Evolutionary conservation across 2,113 vertebrate species (phyloP).

Genomic region (Telmatochromis brichardi): DNA sequence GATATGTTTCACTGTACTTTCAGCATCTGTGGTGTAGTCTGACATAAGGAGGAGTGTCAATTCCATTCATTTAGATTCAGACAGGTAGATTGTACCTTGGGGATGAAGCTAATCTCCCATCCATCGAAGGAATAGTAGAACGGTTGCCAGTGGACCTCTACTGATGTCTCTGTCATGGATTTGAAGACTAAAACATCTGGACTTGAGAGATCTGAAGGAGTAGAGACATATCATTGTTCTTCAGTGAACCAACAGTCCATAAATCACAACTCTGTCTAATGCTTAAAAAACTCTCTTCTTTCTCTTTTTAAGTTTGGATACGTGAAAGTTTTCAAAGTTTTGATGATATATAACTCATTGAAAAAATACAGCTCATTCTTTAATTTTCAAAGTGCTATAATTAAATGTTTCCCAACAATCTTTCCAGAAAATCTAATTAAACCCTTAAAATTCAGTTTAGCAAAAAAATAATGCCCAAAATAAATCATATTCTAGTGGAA

Average conservation of each 20-base stretch:
- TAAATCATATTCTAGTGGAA: constrained; percentile 16
- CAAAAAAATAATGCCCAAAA: not conserved
- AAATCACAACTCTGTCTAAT: constrained; percentile 38
- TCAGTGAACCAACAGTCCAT: constrained; percentile 32
- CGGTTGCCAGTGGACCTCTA: constrained; percentile 93
- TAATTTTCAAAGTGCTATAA: not conserved
- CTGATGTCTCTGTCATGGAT: constrained; percentile 91
- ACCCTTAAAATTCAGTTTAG: constrained; percentile 11
- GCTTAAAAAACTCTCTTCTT: not conserved
- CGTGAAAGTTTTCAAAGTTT: not conserved
- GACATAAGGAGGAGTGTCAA: not conserved
- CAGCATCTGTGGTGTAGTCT: not conserved
- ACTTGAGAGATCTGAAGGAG: constrained; percentile 83
- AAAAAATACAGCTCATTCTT: not conserved
- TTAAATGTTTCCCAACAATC: not conserved
- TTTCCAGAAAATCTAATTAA: not conserved
- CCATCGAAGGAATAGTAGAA: constrained; percentile 91
- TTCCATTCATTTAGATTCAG: not conserved
- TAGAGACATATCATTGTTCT: constrained; percentile 58
- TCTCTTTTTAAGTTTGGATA: not conserved
- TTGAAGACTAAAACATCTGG: constrained; percentile 90
- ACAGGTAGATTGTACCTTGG: constrained; percentile 77
- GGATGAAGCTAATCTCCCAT: constrained; percentile 99
- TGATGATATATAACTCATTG: not conserved
- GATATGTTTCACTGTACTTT: not conserved